Conservation (phyloP, 1,140 invertebrate genomes). For the Heliconius hewitsoni region DNA sequence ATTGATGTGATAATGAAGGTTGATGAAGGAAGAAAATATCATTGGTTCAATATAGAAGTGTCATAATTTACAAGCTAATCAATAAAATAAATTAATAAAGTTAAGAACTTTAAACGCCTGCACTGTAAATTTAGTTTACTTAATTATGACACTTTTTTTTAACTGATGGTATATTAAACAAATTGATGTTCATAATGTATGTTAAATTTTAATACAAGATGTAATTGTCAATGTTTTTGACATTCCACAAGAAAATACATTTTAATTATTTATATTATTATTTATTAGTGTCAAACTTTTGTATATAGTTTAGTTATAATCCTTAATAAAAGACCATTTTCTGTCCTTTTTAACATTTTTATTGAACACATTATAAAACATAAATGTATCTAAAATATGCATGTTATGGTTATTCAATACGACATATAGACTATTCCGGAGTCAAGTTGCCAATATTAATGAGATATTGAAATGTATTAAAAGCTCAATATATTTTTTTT, state of each 20-base stretch:
- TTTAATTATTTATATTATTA: conserved; percentile 7
- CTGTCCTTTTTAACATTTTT: conserved; percentile 59
- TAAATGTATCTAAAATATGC: conserved; percentile 66
- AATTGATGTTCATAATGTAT: not conserved
- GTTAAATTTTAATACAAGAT: not conserved
- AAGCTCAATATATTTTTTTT: too few relatives aligned
- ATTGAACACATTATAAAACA: conserved; percentile 64
- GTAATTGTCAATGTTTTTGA: conserved; percentile 18
- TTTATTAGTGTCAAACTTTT: conserved; percentile 43
- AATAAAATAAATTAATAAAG: too few relatives aligned
- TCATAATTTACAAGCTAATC: too few relatives aligned
- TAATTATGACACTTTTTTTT: too few relatives aligned
- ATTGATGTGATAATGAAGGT: not conserved
- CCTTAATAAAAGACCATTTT: conserved; percentile 68
- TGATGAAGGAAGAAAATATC: not conserved
- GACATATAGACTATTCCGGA: not conserved
- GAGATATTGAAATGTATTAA: not conserved
- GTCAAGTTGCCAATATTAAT: not conserved
- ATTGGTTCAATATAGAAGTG: too few relatives aligned
- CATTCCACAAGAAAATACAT: conserved; percentile 47
- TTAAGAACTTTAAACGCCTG: too few relatives aligned
- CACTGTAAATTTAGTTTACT: too few relatives aligned
- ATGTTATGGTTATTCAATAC: conserved; percentile 55
- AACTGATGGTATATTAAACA: not conserved
- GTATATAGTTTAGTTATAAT: conserved; percentile 70